Evolutionary conservation across 2,888 invertebrate genomes (phyloP).

Genomic region (Atrina japonica): DNA sequence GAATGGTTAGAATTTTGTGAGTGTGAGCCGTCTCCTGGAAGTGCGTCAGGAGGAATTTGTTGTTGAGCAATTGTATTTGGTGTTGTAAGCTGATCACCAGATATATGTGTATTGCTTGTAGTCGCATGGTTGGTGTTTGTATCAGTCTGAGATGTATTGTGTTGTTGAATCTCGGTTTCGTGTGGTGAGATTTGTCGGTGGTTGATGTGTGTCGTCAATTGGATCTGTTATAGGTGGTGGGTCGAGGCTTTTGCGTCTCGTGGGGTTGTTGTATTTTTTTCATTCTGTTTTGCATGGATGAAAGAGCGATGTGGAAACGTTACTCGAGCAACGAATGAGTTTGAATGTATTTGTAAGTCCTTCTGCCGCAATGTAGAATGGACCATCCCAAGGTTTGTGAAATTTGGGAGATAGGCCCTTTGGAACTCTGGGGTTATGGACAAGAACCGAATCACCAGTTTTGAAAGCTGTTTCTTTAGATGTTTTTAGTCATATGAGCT

Average conservation of each 20-base stretch:
- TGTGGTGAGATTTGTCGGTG: background rate
- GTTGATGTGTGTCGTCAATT: background rate
- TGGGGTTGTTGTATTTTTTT: background rate
- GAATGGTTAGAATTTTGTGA: background rate
- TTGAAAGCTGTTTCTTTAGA: background rate
- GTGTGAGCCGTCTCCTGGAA: no score
- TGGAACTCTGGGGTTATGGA: background rate
- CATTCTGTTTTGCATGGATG: no score
- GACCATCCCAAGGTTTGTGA: constrained; percentile 18
- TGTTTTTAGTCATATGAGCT: no score
- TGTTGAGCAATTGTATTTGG: no score
- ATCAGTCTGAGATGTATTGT: no score
- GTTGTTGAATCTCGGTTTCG: no score
- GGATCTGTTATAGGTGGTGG: background rate
- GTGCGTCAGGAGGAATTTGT: no score
- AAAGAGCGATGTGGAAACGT: no score
- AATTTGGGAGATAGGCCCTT: constrained; percentile 34
- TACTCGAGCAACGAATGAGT: background rate
- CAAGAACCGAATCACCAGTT: background rate
- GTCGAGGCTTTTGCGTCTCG: background rate
- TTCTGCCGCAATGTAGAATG: background rate
- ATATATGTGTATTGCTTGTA: no score
- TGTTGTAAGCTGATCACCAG: no score
- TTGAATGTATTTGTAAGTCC: background rate
- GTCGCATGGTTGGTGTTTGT: no score